A percentile compares a stretch with the other conserved stretches of the same genome.
Conservation (phyloP, 2,797 vertebrate species). For the Xiphorhynchus erythropygius region DNA sequence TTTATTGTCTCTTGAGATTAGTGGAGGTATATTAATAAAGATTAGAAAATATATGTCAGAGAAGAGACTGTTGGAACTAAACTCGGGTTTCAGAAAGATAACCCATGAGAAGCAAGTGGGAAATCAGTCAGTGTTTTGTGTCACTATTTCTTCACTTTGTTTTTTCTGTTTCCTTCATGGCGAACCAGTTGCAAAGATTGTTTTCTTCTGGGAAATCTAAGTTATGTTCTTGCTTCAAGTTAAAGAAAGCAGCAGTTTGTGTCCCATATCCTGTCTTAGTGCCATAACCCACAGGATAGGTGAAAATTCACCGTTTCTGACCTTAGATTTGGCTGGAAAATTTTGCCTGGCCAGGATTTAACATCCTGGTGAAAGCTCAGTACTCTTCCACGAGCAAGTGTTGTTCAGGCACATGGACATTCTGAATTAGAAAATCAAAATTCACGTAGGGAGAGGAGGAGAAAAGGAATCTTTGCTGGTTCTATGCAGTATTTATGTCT, state of each 20-base stretch:
- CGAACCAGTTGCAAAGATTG: neutral
- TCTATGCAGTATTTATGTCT: neutral
- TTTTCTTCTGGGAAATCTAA: neutral
- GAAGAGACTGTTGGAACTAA: neutral
- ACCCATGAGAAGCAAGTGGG: neutral
- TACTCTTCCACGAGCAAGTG: neutral
- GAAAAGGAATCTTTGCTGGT: neutral
- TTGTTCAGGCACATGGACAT: neutral
- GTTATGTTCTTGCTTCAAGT: neutral
- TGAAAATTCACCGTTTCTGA: neutral
- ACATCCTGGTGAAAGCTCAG: neutral
- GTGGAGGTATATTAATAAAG: neutral
- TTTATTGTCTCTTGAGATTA: neutral
- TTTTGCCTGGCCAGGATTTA: neutral
- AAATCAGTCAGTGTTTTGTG: neutral
- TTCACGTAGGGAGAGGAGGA: neutral
- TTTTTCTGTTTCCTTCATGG: neutral
- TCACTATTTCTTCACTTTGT: neutral
- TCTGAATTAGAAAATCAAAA: neutral
- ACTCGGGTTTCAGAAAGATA: neutral
- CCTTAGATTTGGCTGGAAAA: neutral
- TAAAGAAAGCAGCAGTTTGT: neutral
- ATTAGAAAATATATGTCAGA: neutral
- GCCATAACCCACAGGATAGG: neutral
- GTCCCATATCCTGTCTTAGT: neutral